phyloP scores from a whole-genome alignment of 1,140 invertebrate genomes.

The Brachionus koreanus region DNA sequence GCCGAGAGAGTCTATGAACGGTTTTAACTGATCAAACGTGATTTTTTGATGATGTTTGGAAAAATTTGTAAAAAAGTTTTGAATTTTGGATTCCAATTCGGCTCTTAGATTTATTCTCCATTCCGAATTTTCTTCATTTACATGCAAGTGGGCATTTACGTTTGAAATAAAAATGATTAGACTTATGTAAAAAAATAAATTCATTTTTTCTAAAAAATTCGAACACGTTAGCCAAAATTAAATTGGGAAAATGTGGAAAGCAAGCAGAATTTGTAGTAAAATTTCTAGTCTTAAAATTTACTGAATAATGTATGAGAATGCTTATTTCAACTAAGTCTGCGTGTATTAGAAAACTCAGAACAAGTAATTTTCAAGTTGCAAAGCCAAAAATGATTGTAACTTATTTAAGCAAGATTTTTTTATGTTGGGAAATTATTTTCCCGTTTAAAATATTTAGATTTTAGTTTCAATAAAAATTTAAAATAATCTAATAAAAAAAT shows the following conservation, averaged over 20 bases:
- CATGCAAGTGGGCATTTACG: neutral
- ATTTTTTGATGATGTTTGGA: neutral
- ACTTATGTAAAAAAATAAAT: neutral
- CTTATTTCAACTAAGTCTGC: neutral
- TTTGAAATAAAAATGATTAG: neutral
- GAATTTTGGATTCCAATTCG: neutral
- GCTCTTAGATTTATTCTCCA: neutral
- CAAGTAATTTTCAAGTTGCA: neutral
- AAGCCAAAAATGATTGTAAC: neutral
- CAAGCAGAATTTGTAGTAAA: neutral
- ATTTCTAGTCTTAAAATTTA: neutral
- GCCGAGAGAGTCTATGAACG: neutral
- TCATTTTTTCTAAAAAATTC: neutral
- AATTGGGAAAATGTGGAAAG: constrained; percentile 18
- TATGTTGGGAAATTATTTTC: neutral
- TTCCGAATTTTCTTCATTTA: neutral
- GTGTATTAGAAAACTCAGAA: neutral
- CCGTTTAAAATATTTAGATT: too few relatives aligned
- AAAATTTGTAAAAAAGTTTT: neutral
- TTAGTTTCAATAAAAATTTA: too few relatives aligned
- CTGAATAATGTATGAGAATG: neutral
- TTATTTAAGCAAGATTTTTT: neutral
- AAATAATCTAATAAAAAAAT: too few relatives aligned
- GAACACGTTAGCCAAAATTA: neutral
- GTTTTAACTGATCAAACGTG: neutral